Percentiles rank a stretch among this genome's conserved stretches.
Evolutionary conservation across 1,140 invertebrate genomes (phyloP).

Genomic region (Aradophagus sp.): DNA sequence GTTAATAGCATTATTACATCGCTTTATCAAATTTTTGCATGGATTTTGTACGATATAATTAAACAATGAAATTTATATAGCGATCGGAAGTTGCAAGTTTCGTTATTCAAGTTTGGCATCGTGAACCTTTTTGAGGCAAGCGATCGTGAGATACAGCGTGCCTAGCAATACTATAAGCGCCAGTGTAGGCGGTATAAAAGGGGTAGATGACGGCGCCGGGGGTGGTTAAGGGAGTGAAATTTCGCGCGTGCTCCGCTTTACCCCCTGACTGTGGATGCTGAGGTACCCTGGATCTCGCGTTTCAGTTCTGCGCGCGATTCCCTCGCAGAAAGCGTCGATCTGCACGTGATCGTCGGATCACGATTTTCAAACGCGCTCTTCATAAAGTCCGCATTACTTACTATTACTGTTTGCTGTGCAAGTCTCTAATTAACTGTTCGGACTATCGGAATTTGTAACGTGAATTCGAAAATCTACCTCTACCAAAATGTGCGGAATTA

Average conservation of each 20-base stretch:
- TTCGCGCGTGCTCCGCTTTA: conserved; percentile 59
- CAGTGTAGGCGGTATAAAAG: conserved; percentile 47
- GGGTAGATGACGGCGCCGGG: conserved; percentile 45
- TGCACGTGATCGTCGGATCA: conserved; percentile 28
- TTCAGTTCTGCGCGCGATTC: conserved; percentile 60
- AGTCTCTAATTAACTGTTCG: conserved; percentile 1
- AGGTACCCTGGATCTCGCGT: conserved; percentile 54
- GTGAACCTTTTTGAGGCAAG: conserved; percentile 33
- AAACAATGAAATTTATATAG: too few species aligned
- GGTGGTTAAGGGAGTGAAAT: conserved; percentile 56
- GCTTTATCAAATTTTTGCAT: too few species aligned
- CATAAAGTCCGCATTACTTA: conserved; percentile 32
- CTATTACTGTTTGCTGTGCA: conserved; percentile 22
- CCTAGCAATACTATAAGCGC: conserved; percentile 41
- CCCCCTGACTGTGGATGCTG: conserved; percentile 55
- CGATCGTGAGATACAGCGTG: conserved; percentile 36
- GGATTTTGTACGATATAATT: too few species aligned
- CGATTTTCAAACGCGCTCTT: conserved; percentile 30
- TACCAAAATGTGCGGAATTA: conserved; percentile 49
- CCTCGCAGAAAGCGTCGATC: conserved; percentile 48
- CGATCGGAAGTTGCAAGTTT: too few species aligned
- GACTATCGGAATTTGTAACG: conserved; percentile 35
- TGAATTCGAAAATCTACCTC: conserved; percentile 19
- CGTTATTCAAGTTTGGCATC: too few species aligned
- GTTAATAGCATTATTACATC: too few species aligned